These are phyloP conservation scores for Daktulosphaira vitifoliae DNA, from an alignment of 1,140 invertebrate genomes.

Conservation along the genomic window DNA sequence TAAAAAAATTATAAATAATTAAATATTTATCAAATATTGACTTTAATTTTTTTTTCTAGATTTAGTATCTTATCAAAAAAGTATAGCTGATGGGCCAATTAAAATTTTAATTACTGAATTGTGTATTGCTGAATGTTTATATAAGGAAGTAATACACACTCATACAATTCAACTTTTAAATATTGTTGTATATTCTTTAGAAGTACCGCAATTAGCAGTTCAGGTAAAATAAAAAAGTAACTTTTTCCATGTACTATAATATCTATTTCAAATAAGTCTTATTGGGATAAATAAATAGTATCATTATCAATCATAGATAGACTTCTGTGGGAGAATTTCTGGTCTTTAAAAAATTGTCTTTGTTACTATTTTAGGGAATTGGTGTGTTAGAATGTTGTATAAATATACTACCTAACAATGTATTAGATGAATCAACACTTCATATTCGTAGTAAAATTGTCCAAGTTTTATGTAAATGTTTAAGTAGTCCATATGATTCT, in stretches of 20 bases:
- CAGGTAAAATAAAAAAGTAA: slow-evolving; percentile 4
- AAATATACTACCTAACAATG: background rate
- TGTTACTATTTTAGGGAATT: background rate
- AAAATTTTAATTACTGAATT: background rate
- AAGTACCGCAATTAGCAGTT: background rate
- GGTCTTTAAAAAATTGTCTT: no score
- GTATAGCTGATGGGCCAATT: background rate
- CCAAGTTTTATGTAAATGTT: background rate
- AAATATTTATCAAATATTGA: no score
- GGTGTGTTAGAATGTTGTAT: background rate
- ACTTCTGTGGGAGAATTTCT: no score
- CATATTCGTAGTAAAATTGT: background rate
- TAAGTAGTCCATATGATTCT: slow-evolving; percentile 4
- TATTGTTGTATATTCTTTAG: slow-evolving; percentile 15
- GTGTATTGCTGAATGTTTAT: slow-evolving; percentile 8
- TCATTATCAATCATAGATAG: no score
- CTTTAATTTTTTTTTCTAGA: background rate
- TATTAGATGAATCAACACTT: background rate
- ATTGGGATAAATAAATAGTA: no score
- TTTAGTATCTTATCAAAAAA: slow-evolving; percentile 5
- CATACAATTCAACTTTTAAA: background rate
- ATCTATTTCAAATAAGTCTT: no score
- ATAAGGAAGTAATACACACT: background rate
- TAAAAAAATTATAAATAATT: background rate
- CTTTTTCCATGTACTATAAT: no score